Evolutionary conservation across 2,888 invertebrate species (phyloP).

Genomic region (Coleophora flavipennella): DNA sequence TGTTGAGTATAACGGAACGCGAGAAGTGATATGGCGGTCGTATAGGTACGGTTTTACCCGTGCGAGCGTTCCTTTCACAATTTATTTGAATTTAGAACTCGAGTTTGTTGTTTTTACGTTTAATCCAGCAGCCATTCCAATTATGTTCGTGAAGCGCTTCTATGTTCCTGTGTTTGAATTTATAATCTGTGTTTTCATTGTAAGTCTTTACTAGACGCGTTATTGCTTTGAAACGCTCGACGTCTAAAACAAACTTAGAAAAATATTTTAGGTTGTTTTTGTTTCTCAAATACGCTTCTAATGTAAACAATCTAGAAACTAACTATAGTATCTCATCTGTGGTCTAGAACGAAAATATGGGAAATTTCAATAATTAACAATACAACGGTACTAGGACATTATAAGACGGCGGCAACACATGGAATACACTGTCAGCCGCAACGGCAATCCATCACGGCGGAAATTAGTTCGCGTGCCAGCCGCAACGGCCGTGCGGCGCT

Average conservation of each 20-base stretch:
- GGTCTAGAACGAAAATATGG: no score
- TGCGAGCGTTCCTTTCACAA: slow-evolving; percentile 27
- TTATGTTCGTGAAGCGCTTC: slow-evolving; percentile 15
- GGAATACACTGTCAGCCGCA: slow-evolving; percentile 22
- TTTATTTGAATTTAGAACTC: slow-evolving; percentile 32
- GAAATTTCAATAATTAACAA: no score
- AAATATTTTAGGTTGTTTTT: neutral
- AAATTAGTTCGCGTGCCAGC: slow-evolving; percentile 59
- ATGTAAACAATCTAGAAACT: no score
- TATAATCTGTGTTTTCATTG: slow-evolving; percentile 17
- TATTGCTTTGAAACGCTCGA: slow-evolving; percentile 25
- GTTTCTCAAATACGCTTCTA: neutral
- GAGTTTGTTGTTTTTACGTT: slow-evolving; percentile 30
- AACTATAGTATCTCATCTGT: no score
- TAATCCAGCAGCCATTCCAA: slow-evolving; percentile 24
- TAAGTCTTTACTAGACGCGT: slow-evolving; percentile 23
- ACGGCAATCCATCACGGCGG: slow-evolving; percentile 56
- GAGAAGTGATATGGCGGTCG: slow-evolving; percentile 22
- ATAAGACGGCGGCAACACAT: slow-evolving; percentile 26
- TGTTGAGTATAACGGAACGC: slow-evolving; percentile 31
- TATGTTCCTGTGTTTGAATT: neutral
- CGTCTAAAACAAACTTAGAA: no score
- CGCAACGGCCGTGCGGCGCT: slow-evolving; percentile 53
- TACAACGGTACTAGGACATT: slow-evolving; percentile 23
- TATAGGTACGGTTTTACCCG: slow-evolving; percentile 28